phyloP scores from a whole-genome alignment of 2,113 vertebrate genomes.

The Spea bombifrons region DNA sequence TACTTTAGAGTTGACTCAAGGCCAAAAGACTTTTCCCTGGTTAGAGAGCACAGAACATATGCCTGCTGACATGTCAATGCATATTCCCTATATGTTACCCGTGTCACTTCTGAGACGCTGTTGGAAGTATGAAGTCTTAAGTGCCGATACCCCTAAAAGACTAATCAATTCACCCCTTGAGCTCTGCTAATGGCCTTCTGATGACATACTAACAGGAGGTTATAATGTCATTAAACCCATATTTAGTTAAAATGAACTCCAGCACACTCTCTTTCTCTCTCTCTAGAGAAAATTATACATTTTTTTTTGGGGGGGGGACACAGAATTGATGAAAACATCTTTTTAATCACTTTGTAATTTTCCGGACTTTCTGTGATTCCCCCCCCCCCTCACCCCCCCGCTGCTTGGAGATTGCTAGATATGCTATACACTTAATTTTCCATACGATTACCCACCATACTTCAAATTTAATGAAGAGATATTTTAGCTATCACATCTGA shows the following conservation, averaged over 20 bases:
- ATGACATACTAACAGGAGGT: background rate
- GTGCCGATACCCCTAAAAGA: no score
- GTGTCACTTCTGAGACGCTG: no score
- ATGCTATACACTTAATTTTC: conserved; percentile 43
- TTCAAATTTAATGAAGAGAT: conserved; percentile 47
- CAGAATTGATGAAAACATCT: conserved; percentile 3
- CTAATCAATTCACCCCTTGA: no score
- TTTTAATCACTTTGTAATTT: conserved; percentile 35
- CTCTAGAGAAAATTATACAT: background rate
- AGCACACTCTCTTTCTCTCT: background rate
- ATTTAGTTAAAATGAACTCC: background rate
- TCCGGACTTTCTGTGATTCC: conserved; percentile 18
- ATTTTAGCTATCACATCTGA: conserved; percentile 46
- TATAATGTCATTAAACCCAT: background rate
- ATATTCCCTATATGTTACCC: no score
- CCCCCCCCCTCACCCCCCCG: conserved; percentile 15
- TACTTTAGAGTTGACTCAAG: no score
- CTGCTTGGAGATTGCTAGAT: conserved; percentile 12
- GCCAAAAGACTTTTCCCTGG: no score
- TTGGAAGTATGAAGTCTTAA: no score
- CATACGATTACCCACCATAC: conserved; percentile 44
- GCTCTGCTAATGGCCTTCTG: background rate
- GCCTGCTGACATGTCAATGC: no score
- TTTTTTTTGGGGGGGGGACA: background rate
- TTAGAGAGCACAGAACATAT: no score